A percentile compares a stretch with the other conserved stretches of the same genome.
Conservation (phyloP, 2,797 vertebrate species). For the Morus bassanus region DNA sequence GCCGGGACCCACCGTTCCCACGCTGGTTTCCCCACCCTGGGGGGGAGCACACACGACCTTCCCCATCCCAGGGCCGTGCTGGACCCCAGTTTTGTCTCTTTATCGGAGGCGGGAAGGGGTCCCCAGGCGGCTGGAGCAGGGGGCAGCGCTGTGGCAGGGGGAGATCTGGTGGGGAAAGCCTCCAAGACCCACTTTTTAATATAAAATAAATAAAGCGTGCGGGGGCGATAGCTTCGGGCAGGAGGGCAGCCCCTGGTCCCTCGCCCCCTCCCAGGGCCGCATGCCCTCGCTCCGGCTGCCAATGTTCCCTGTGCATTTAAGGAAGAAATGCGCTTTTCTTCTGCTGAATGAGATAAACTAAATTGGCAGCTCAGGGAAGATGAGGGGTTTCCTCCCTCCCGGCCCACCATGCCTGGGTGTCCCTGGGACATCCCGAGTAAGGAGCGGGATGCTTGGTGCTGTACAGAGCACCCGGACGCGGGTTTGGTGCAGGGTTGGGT, state of each 20-base stretch:
- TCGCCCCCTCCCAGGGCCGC: background rate
- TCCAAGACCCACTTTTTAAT: too few species aligned
- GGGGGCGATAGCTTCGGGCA: background rate
- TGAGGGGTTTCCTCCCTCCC: too few species aligned
- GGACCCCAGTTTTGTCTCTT: too few species aligned
- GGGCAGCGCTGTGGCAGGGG: too few species aligned
- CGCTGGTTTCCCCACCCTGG: background rate
- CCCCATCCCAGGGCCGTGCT: too few species aligned
- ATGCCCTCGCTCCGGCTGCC: rapidly evolving
- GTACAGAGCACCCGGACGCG: rapidly evolving
- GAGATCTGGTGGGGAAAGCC: too few species aligned
- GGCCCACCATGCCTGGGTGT: background rate
- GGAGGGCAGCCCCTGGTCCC: background rate
- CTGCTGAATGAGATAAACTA: background rate
- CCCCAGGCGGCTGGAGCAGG: too few species aligned
- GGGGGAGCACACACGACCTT: too few species aligned
- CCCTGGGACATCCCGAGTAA: rapidly evolving
- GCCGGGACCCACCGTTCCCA: too few species aligned
- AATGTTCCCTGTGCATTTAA: background rate
- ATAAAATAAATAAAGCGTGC: too few species aligned
- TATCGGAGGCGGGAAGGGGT: too few species aligned
- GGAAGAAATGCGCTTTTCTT: background rate
- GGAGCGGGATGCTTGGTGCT: background rate
- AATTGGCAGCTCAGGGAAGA: background rate
- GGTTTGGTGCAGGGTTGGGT: background rate